Conservation (phyloP, 2,113 vertebrate genomes). For the Rhabdomys dilectus region DNA sequence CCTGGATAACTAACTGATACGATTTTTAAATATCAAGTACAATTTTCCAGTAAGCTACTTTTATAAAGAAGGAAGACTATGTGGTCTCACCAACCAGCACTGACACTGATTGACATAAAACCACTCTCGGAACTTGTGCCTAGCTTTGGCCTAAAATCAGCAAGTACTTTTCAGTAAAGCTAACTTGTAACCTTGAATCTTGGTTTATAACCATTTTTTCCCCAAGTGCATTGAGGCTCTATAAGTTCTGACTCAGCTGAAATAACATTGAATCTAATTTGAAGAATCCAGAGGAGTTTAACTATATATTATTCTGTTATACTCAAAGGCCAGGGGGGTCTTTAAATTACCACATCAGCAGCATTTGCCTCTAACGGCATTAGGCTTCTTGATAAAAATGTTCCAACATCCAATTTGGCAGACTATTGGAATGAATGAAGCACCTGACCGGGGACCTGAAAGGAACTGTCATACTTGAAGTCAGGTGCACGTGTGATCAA, state of each 20-base stretch:
- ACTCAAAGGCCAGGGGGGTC: conserved; percentile 80
- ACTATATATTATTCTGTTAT: conserved; percentile 86
- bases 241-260: conserved; percentile 78
- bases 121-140: not conserved
- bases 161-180: conserved; percentile 40
- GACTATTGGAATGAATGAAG: conserved; percentile 5
- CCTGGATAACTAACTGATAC: not conserved
- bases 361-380: conserved; percentile 79
- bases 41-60: not conserved
- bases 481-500: not conserved
- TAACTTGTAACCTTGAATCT: not conserved
- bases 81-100: not conserved
- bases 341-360: conserved; percentile 83
- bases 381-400: conserved; percentile 78
- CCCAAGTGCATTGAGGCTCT: conserved; percentile 73
- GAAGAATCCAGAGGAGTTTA: conserved; percentile 81
- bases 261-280: conserved; percentile 87
- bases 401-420: conserved; percentile 62
- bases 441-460: not conserved
- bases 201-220: conserved; percentile 15
- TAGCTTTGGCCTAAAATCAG: conserved; percentile 1
- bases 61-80: too few species aligned
- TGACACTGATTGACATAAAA: not conserved
- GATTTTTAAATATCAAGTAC: conserved; percentile 29
- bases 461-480: conserved; percentile 30